Base-by-base conservation (phyloP, 1,140 invertebrate species). In the Microplitis mediator region DNA sequence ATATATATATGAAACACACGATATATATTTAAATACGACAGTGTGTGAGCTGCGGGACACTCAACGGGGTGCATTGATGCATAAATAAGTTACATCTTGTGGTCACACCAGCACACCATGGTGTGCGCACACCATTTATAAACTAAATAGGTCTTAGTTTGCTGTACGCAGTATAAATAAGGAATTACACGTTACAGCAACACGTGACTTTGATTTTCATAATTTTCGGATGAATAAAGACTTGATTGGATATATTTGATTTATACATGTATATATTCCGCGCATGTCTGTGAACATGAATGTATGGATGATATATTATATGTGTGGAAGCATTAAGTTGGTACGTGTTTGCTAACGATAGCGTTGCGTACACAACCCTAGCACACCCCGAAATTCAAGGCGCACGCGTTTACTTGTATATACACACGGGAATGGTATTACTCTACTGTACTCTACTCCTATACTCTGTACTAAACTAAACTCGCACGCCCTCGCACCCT, bases 191-290 rank as follows among this genome's bases (percentile, higher is more conserved):
- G 51, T n/a, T n/a, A 60, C 5, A 61, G 71, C 23, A 56, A 70
- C 80, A 81, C 81, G 79, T 81, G 79, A 78, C 76, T 75, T 73
- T 82, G 80, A 81, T 84, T 79, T 45, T 79, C 72, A 74, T 80
- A 75, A 82, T 81, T 81, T 75, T 67, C 52, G 66, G 73, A 73
- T 82, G 80, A 82, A 84, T 84, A 80, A 82, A 80, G 78, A 77
- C 74, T 78, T 82, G 81, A 82, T 84, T 82, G 80, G 79, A 50
- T 65, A 65, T 65, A 45, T 23, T 23, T 23, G 23, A 23, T 23
- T 1, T 23, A 23, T 23, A 23, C 2, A 23, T 23, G 23, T 45
- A 45, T 11, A 5, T 45, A 45, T 45, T 6, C 39, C 6, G 39
- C 11, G 39, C 39, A 45, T 45, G 39, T 8, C 5, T 45, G 39